phyloP scores from a whole-genome alignment of 2,113 vertebrate genomes.

The Corydoras sp. region DNA sequence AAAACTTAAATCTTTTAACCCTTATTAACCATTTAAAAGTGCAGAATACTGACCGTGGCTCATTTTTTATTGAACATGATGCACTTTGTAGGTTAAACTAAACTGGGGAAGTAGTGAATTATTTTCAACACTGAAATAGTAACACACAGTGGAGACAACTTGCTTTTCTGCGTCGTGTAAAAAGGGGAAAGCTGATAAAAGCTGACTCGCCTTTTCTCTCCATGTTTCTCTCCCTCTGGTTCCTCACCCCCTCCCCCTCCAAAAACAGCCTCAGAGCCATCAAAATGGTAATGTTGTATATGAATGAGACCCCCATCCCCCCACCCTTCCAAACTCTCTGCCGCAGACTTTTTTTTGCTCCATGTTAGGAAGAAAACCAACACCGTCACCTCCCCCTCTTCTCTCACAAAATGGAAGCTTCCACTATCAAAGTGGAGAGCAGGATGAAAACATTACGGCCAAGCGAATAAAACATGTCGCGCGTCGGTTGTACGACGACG shows the following conservation, averaged over 20 bases:
- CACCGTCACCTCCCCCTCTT: constrained; percentile 59
- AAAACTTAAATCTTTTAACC: no score
- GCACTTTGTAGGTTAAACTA: neutral
- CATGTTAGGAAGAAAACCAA: constrained; percentile 73
- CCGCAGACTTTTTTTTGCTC: constrained; percentile 89
- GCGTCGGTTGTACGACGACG: constrained; percentile 7
- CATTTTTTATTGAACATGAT: neutral
- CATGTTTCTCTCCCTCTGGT: constrained; percentile 50
- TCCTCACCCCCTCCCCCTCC: constrained; percentile 83
- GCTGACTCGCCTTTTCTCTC: constrained; percentile 73
- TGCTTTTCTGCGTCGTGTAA: constrained; percentile 25
- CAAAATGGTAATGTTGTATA: constrained; percentile 97
- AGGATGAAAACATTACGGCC: constrained; percentile 56
- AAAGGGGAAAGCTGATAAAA: constrained; percentile 23
- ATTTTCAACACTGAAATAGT: constrained; percentile 15
- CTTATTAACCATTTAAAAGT: neutral
- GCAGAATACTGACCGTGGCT: neutral
- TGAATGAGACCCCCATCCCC: constrained; percentile 89
- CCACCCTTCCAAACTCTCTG: constrained; percentile 78
- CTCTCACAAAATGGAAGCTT: constrained; percentile 95
- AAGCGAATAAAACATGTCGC: constrained; percentile 26
- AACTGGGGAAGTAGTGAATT: neutral
- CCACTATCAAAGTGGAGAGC: constrained; percentile 78
- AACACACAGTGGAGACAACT: constrained; percentile 24
- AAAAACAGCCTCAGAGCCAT: constrained; percentile 98